Base-by-base conservation (phyloP, 2,113 vertebrate genomes). In the Ictalurus punctatus region DNA sequence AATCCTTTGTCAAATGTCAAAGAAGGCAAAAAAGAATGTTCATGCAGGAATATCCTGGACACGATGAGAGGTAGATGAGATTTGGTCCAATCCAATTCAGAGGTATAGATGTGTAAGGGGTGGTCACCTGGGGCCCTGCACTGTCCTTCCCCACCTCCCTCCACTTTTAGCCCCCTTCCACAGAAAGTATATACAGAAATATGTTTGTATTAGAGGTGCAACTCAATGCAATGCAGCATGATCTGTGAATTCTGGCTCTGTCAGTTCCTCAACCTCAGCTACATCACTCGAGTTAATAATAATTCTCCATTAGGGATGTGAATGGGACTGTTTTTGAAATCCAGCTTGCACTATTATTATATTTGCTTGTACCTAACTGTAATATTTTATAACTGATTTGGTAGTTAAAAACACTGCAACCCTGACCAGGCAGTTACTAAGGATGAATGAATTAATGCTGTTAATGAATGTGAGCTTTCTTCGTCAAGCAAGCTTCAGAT, bases 1-100 rank as follows among this genome's bases (percentile, higher is more conserved):
- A 86, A 85, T 81, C 85, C 30, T 84, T 85, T 30, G 44, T 79
- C 54, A 54, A 85, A 87, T 37, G 37, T 69, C 76, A 80, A 73
- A 89, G 40, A 61, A 83, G 30, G 37, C n/a, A 74, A 85, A 88
- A 86, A 74, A 80, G 10, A 82, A 30, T 71, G 27, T 81, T 69
- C 73, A 83, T 78, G 14, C 37, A 23, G 10, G 30, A 71, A 25
- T 23, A 48, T 81, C 27, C 56, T 54, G 27, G 27, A 56, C 44
- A 6, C 81, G 61, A 88, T 81, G 71, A 83, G 10, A 6, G 27
- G 6, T 71, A 87, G 67, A 83, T 74, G 34, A 69, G 63, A 54
- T 85, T 54, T 85, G 83, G 40, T 19, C 63, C 83, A 34, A 0
- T 44, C 16, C 25, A 19, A 48, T 27, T 48, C 6, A 84, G 16